Base-by-base conservation (phyloP, 2,888 invertebrate genomes). In the Baccha elongata region DNA sequence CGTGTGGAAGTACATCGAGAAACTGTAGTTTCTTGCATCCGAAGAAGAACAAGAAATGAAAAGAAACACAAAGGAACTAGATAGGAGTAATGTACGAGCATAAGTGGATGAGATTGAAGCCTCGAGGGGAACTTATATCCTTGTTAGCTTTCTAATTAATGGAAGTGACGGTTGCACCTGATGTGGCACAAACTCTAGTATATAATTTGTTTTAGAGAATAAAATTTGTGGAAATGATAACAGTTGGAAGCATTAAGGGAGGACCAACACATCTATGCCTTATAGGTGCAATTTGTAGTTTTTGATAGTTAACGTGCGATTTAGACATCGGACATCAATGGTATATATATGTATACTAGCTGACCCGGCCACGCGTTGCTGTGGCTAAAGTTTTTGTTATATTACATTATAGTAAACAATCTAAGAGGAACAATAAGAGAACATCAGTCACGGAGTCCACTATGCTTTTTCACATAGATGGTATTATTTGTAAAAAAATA, bases 131-230 rank as follows among this genome's bases (percentile, higher is more conserved):
- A 83, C 83, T 78, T 72, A 83, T 78, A 78, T 83, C 83, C 83
- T 83, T 78, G 78, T 83, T 83, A 78, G 78, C 83, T 78, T 83
- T 78, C 78, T 83, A 83, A 83, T 83, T 83, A 83, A 83, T 78
- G 78, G 78, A 78, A 83, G 78, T 78, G 72, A 83, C 83, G 78
- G 78, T 83, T 78, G 83, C 83, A 83, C 83, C 83, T 83, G 83
- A 83, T 83, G 81, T 78, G 76, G 81, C 72, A 72, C 81, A 76
- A 83, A 68, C 76, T 71, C 76, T 76, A 71, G 76, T 76, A 58
- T 80, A 76, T 76, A 72, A 81, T 83, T 83, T 83, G 81, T 76
- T 83, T 62, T 64, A 65, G 53, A 67, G 68, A 72, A 78, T 72
- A 78, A 78, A 72, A 83, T 83, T 83, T 83, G 83, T 83, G 72